A percentile compares a stretch with the other conserved stretches of the same genome.
phyloP scores from a whole-genome alignment of 1,140 invertebrate genomes.

The Ostrea denselamellosa region DNA sequence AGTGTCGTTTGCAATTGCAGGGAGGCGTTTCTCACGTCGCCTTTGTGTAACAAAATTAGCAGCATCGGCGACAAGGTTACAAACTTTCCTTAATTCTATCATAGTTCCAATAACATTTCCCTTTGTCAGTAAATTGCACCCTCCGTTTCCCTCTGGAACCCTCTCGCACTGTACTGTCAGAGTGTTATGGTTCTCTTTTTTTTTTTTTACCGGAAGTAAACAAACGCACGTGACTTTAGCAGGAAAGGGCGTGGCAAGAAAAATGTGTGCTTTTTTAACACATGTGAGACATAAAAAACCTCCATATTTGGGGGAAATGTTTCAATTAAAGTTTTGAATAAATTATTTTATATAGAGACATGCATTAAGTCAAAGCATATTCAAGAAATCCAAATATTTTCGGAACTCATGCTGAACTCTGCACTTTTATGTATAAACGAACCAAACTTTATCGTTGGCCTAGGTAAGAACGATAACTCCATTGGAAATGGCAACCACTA shows the following conservation, averaged over 20 bases:
- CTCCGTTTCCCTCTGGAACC: neutral
- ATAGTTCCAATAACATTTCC: constrained; percentile 37
- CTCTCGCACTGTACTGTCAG: too few relatives aligned
- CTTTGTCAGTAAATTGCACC: neutral
- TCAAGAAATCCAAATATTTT: neutral
- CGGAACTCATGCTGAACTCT: neutral
- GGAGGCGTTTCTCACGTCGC: constrained; percentile 47
- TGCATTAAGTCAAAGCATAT: neutral
- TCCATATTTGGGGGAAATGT: neutral
- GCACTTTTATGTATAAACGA: neutral
- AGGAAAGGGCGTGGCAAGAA: constrained; percentile 15
- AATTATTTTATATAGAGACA: neutral
- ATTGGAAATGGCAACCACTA: neutral
- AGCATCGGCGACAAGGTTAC: constrained; percentile 47
- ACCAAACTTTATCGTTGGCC: neutral
- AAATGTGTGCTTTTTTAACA: neutral
- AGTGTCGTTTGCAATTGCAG: constrained; percentile 40
- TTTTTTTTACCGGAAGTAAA: constrained; percentile 18
- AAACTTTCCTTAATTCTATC: constrained; percentile 61
- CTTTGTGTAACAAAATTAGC: constrained; percentile 51
- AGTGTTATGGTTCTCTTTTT: too few relatives aligned
- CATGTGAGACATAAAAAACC: neutral
- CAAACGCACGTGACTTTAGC: constrained; percentile 19
- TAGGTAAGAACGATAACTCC: neutral
- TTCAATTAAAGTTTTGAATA: neutral